phyloP scores from a whole-genome alignment of 2,888 invertebrate genomes.

The Podabrus alpinus region DNA sequence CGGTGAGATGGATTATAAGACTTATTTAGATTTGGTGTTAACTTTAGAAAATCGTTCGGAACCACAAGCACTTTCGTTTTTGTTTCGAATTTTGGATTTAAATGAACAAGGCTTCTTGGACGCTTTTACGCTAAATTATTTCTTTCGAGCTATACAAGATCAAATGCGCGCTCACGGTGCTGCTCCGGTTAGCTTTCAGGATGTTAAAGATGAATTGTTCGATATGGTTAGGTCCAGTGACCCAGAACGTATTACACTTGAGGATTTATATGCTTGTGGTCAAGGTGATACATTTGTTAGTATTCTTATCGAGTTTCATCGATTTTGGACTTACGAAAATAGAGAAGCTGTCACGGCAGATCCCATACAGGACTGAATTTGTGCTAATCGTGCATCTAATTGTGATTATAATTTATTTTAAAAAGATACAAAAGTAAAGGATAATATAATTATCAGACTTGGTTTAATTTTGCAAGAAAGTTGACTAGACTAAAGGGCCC shows the following conservation, averaged over 20 bases:
- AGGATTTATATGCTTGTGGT: constrained; percentile 83
- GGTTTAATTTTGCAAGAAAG: too few species aligned
- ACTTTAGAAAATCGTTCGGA: constrained; percentile 91
- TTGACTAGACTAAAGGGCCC: too few species aligned
- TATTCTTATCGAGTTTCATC: constrained; percentile 92
- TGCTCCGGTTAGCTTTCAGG: constrained; percentile 89
- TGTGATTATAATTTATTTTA: background rate
- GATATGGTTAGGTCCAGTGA: constrained; percentile 95
- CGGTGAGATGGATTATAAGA: constrained; percentile 96
- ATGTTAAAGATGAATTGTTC: constrained; percentile 96
- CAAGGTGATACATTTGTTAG: constrained; percentile 93
- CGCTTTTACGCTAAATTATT: constrained; percentile 88
- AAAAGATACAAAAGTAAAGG: background rate
- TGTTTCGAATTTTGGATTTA: constrained; percentile 90
- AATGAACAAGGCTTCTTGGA: constrained; percentile 86
- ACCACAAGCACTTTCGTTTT: constrained; percentile 87
- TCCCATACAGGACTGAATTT: constrained; percentile 50
- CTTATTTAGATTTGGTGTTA: constrained; percentile 91
- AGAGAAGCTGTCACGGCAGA: constrained; percentile 78
- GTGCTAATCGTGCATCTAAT: background rate
- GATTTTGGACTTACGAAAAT: constrained; percentile 97
- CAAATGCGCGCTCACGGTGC: constrained; percentile 86
- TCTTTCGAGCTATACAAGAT: constrained; percentile 91
- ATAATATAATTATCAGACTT: background rate
- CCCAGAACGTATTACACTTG: constrained; percentile 81